These are phyloP conservation scores for Chrysopilus asiliformis DNA, from an alignment of 2,888 invertebrate species.

Conservation along the genomic window DNA sequence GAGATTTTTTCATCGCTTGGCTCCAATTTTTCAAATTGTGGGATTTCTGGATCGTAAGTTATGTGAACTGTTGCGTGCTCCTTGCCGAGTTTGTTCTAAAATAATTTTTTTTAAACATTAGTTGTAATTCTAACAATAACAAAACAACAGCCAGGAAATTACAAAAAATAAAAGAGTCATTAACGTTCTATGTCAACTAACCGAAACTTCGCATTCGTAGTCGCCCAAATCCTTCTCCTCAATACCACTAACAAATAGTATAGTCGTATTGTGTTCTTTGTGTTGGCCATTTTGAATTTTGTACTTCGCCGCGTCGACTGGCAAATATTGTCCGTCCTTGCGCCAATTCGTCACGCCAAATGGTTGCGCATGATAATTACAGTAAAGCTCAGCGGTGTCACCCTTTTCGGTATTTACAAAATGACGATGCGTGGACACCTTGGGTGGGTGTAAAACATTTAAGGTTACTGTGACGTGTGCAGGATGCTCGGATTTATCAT, in stretches of 20 bases:
- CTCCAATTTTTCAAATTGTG: slow-evolving; percentile 25
- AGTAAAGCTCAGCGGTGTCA: slow-evolving; percentile 26
- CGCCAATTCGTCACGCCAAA: slow-evolving; percentile 24
- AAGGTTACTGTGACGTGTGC: slow-evolving; percentile 27
- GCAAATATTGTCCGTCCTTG: slow-evolving; percentile 22
- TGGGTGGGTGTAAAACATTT: slow-evolving; percentile 28
- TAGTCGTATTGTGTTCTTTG: slow-evolving; percentile 36
- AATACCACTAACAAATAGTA: slow-evolving; percentile 52
- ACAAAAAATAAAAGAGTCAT: neutral
- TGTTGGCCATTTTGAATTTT: slow-evolving; percentile 37
- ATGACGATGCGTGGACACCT: slow-evolving; percentile 29
- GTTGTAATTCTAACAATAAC: too few species aligned
- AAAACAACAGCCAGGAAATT: too few species aligned
- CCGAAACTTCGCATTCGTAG: slow-evolving; percentile 53
- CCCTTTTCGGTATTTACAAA: slow-evolving; percentile 26
- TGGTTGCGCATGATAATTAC: slow-evolving; percentile 29
- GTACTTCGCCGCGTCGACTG: slow-evolving; percentile 24
- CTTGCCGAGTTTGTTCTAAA: slow-evolving; percentile 25
- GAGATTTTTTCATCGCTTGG: slow-evolving; percentile 25
- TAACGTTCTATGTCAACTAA: slow-evolving; percentile 10
- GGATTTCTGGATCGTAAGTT: slow-evolving; percentile 28
- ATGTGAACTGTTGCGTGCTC: slow-evolving; percentile 24
- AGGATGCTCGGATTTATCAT: slow-evolving; percentile 24
- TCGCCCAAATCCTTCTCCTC: slow-evolving; percentile 54
- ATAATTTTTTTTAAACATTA: slow-evolving; percentile 3